Evolutionary conservation across 2,797 vertebrate genomes (phyloP), one percentile per base, ranked within the genome.

Genomic region (Trachurus trachurus): DNA sequence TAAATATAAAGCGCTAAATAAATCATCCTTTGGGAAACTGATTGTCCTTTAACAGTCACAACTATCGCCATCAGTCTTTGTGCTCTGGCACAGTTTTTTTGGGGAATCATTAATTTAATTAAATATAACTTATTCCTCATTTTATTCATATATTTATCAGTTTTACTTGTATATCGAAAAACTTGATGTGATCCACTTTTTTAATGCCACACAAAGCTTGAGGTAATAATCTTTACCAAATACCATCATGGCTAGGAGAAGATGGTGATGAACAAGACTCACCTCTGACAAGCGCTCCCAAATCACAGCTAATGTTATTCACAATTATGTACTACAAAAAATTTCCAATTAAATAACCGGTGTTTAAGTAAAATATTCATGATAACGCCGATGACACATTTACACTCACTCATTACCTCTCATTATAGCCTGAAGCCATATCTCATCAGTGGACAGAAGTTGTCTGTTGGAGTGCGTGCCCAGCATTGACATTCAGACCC

Each of bases 351-450:
- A 72, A 83, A 74, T 66, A 75, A 37, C 64, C 65, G 69, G 54
- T 80, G 71, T 74, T 88, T 83, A 65, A 77, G 64, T 78, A 53
- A 79, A 73, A 80, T 44, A 66, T 81, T 76, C 54, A 64, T 4
- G 63, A 85, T 84, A 87, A 76, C 67, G 78, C 72, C 39, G 58
- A 54, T 64, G 83, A 84, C 74, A 83, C 61, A 76, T 76, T 85
- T 74, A 82, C 37, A 77, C 56, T 66, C 62, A 66, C 63, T 76
- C 57, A 89, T 88, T 88, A 84, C 81, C 56, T 82, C 83, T 88
- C 69, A 84, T 84, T 81, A 76, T 42, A 70, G 81, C 82, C 81
- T 54, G 31, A 45, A 76, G 80, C 64, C 54, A 64, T 82, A 86
- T 80, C 78, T 89, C 74, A 87, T 85, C 80, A 70, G 49, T 56